These are phyloP conservation scores for Fratercula arctica DNA, from an alignment of 2,797 vertebrate genomes.

Conservation along the genomic window DNA sequence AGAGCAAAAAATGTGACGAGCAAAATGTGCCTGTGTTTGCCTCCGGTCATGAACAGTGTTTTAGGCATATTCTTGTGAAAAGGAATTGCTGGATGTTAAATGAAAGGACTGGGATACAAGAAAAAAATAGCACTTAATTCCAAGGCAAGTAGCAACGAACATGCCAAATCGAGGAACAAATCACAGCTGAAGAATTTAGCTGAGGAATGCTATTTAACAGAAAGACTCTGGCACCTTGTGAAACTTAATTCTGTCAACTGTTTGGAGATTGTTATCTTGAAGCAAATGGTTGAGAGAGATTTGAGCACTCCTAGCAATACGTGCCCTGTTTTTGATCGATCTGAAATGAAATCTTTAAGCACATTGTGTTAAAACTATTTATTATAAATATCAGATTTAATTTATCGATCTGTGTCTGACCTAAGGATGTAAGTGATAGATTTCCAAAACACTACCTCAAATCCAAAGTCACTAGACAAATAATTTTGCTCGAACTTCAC, in stretches of 20 bases:
- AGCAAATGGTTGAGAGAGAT: not conserved
- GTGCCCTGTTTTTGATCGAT: not conserved
- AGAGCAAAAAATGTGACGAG: not conserved
- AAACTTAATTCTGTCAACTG: not conserved
- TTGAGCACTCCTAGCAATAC: not conserved
- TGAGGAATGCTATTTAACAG: conserved; percentile 1
- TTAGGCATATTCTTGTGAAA: not conserved
- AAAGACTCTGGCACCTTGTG: not conserved
- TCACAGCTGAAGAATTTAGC: not conserved
- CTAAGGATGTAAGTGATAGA: not conserved
- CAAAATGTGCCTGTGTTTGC: not conserved
- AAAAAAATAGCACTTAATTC: not conserved
- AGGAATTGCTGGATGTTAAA: not conserved
- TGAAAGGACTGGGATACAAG: not conserved
- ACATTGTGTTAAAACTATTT: not conserved
- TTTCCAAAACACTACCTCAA: not conserved
- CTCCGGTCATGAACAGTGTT: not conserved
- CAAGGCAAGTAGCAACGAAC: not conserved
- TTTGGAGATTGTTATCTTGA: not conserved
- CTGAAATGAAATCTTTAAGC: not conserved
- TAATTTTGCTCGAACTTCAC: not conserved
- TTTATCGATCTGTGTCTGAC: not conserved
- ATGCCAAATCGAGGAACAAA: not conserved
- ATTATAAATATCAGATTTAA: not conserved
- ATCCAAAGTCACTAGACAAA: not conserved